Conservation (phyloP, 1,140 invertebrate genomes). For the Pseudomyrmex gracilis region DNA sequence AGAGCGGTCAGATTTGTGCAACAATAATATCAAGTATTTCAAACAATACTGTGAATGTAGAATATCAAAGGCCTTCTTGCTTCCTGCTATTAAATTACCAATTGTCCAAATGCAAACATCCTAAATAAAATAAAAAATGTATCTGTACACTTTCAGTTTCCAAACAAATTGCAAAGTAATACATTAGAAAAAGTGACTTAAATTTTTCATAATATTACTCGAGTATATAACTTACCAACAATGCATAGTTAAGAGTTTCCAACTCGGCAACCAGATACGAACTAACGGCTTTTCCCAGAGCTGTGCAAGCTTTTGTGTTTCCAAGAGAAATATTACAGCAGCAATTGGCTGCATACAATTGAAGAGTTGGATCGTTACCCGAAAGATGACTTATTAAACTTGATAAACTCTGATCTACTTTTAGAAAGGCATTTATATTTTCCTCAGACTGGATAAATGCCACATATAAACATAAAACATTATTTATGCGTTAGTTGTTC, state of each 20-base stretch:
- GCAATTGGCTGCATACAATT: slow-evolving; percentile 81
- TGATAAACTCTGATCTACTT: slow-evolving; percentile 76
- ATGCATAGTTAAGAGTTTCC: slow-evolving; percentile 78
- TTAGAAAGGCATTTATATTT: slow-evolving; percentile 80
- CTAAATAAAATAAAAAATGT: slow-evolving; percentile 63
- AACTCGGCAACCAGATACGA: slow-evolving; percentile 80
- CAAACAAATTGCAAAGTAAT: neutral
- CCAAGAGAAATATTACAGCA: slow-evolving; percentile 84
- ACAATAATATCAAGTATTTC: slow-evolving; percentile 75
- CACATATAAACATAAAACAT: neutral
- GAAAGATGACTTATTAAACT: slow-evolving; percentile 80
- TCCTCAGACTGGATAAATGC: slow-evolving; percentile 76
- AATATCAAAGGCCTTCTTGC: slow-evolving; percentile 74
- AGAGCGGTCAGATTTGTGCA: slow-evolving; percentile 71
- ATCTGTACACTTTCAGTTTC: neutral
- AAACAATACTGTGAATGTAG: slow-evolving; percentile 79
- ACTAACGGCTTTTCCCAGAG: slow-evolving; percentile 77
- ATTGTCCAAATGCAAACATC: slow-evolving; percentile 83
- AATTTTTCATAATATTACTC: neutral
- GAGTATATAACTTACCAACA: slow-evolving; percentile 76
- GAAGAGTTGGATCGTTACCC: slow-evolving; percentile 75
- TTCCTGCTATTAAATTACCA: slow-evolving; percentile 79
- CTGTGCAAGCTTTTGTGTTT: slow-evolving; percentile 79
- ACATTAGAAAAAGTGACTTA: no score
- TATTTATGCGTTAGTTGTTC: slow-evolving; percentile 27